Base-by-base conservation (phyloP, 2,113 vertebrate species). In the Tamias sibiricus region DNA sequence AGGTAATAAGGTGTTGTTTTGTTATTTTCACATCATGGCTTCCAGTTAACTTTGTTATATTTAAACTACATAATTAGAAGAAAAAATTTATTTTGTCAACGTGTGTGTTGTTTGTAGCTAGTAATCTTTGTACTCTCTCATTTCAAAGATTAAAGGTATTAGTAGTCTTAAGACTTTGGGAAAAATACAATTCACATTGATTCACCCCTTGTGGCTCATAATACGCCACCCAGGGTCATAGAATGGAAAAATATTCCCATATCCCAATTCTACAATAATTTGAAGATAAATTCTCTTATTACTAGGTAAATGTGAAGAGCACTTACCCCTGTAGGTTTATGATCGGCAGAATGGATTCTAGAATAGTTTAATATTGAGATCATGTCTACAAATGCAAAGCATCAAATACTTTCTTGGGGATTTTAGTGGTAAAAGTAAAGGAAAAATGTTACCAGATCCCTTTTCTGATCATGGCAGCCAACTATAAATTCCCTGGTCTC, bases 301-400 rank as follows among this genome's bases (percentile, higher is more conserved):
- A 68, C 71, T 95, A 80, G 80, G 66, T 74, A 47, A 96, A 89
- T 10, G 19, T 42, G 44, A 95, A 77, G 57, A 86, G 8, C 12
- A 4, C 40, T 57, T 69, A 75, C 62, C 69, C 42, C 47, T 83
- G 47, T 54, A 90, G 77, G 75, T 89, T 92, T 92, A 87, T 71
- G 64, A 89, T 84, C 85, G 72, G 37, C 64, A 76, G 54, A 91
- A 83, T 40, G 19, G 54, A 28, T 91, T 87, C 80, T 80, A 95
- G 87, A 96, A 94, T 96, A 97, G 94, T 96, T 97, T 96, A 90
- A 96, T 95, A 94, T 92, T 84, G 87, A 97, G 91, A 87, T 95
- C 93, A 92, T 96, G 93, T 97, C 96, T 96, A 76, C 71, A 94
- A 66, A 87, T 62, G 4, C 28, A 95, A 95, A 86, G 84, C 80